Evolutionary conservation across 1,140 invertebrate species (phyloP), one percentile per base, ranked within the genome.

Genomic region (Tetramorium simillimum): DNA sequence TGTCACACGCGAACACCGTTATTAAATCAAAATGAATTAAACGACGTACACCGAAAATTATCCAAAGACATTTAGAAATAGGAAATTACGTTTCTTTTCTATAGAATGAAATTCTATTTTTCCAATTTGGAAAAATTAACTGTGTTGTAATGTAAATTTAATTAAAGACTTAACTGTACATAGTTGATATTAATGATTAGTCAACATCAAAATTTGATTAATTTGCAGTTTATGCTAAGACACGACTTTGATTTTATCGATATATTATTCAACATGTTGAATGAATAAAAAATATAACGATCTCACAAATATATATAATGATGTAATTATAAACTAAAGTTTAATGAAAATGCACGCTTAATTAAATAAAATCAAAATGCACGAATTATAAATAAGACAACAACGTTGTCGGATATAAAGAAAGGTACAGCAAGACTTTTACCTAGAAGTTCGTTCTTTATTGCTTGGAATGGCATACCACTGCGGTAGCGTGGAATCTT

Each of bases 401-500:
- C 3, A 18, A 18, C 6, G 21, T 69, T 69, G 46, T n/a, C 21
- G 33, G n/a, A 24, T 33, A 70, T 53, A 58, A 58, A 16, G 24
- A 18, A 80, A 80, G 21, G 60, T 80, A 65, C 9, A 60, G 9
- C 69, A 37, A 12, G 46, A 53, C 53, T 75, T 81, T 84, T 58
- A 24, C 21, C 43, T n/a, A 43, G 18, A 33, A 75, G 69, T 84
- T 75, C n/a, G 53, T 75, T 84, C 69, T 84, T 84, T 75, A 60
- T 84, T 84, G 69, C 69, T 58, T 46, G 80, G 56, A 84, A 84
- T 60, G 43, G 69, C 53, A 69, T 69, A 12, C 53, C 40, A 43
- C 40, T 73, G 69, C 43, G 28, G 80, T 70, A 73, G 80, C 40
- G 14, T 46, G 67, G 69, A 73, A 75, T 84, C 80, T 84, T 84